Evolutionary conservation across 2,113 vertebrate genomes (phyloP), one percentile per base, ranked within the genome.

Genomic region (Python bivittatus): DNA sequence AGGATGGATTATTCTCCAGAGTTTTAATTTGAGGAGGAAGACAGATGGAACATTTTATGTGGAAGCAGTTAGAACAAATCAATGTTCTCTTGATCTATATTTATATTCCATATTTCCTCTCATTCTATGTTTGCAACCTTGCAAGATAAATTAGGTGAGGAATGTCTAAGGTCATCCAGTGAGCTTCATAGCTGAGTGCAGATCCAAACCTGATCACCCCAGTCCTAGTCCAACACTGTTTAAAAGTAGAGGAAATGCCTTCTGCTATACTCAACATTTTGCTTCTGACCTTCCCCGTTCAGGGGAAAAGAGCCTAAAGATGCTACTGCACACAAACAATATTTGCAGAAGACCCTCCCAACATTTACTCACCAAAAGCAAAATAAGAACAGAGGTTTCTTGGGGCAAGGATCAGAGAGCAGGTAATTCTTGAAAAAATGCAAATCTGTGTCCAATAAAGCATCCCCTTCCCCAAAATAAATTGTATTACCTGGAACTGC

Each of bases 401-500:
- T 4, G 1, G 22, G 56, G 7, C 20, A 54, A 64, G 52, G 20
- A 68, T 42, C 61, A 56, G 42, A 88, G 25, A 84, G 27, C 11
- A 33, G 44, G 12, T 90, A 27, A 9, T 5, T 54, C 13, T 91
- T 88, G 44, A 91, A 64, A 44, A 86, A 64, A 2, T 17, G 68
- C 53, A 33, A 33, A 23, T 6, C 27, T 56, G 23, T 44, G 2
- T 13, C 54, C 22, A 60, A 29, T 64, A 54, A 53, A 89, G 22
- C 1, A 17, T 84, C 2, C 29, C 72, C 29, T 61, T 89, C 38
- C 91, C 57, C 79, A 85, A 33, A 84, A 89, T 29, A 84, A 84
- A 38, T 27, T 15, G 84, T 38, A 53, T 92, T 92, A 92, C 91
- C 91, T 92, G 57, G 57, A 42, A 89, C 79, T 42, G 79, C 91